Percentiles rank a stretch among this genome's conserved stretches.
Conservation (phyloP, 2,888 invertebrate genomes). For the Polydrusus pterygomalis region DNA sequence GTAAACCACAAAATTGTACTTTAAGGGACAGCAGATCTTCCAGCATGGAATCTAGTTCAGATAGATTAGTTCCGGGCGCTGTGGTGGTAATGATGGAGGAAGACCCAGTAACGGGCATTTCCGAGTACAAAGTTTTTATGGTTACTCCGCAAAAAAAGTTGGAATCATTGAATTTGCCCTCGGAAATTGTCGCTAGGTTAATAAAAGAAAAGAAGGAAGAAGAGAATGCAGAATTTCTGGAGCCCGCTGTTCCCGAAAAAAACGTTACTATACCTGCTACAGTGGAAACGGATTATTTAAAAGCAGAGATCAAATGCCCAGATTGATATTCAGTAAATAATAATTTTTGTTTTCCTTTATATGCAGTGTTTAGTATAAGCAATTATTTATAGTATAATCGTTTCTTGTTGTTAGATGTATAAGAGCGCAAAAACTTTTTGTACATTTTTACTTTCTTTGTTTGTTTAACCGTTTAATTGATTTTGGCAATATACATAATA, state of each 20-base stretch:
- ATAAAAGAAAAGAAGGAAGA: conserved; percentile 18
- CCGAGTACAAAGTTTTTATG: conserved; percentile 74
- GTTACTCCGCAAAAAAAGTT: conserved; percentile 70
- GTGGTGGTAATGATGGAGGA: conserved; percentile 73
- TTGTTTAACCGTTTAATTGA: too few species aligned
- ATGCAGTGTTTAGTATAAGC: background rate
- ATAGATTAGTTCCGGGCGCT: conserved; percentile 72
- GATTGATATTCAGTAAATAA: background rate
- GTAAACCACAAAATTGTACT: background rate
- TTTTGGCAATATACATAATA: too few species aligned
- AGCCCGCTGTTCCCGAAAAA: conserved; percentile 37
- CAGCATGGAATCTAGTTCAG: conserved; percentile 53
- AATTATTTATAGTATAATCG: background rate
- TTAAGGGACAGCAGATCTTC: conserved; percentile 32
- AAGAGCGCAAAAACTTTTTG: too few species aligned
- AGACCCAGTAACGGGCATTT: conserved; percentile 69
- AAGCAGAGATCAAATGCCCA: background rate
- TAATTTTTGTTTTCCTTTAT: background rate
- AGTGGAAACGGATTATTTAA: background rate
- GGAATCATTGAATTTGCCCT: conserved; percentile 67
- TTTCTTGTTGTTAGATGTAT: background rate
- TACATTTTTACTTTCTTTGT: too few species aligned
- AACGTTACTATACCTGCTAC: conserved; percentile 51
- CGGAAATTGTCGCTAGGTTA: conserved; percentile 66
- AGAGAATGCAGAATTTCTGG: background rate